A percentile compares a stretch with the other conserved stretches of the same genome.
Evolutionary conservation across 2,113 vertebrate genomes (phyloP).

Genomic region (Coreoperca whiteheadi): DNA sequence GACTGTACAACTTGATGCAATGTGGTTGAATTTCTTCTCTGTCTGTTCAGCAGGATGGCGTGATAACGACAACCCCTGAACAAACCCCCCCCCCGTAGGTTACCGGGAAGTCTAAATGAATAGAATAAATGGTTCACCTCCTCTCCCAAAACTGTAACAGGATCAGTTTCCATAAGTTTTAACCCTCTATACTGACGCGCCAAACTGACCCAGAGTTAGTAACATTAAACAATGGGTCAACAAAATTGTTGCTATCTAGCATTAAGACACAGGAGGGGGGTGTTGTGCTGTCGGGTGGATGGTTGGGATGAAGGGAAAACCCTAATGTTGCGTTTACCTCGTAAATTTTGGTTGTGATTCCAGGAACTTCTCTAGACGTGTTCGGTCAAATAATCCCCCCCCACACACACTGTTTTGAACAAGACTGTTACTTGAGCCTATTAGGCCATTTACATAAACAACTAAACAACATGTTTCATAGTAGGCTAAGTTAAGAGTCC

Average conservation of each 20-base stretch:
- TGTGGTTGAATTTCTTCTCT: rapidly evolving
- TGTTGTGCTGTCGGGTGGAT: conserved; percentile 69
- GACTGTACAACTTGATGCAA: rapidly evolving
- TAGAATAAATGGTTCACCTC: background rate
- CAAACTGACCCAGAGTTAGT: background rate
- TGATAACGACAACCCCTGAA: rapidly evolving
- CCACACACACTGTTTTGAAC: background rate
- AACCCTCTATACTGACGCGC: background rate
- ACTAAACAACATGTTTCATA: background rate
- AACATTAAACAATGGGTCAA: background rate
- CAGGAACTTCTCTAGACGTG: background rate
- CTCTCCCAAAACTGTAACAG: background rate
- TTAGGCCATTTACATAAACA: background rate
- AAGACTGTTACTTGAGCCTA: background rate
- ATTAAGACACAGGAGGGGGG: conserved; percentile 80
- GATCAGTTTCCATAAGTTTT: background rate
- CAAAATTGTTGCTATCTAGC: conserved; percentile 65
- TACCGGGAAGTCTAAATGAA: background rate
- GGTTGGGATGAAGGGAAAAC: conserved; percentile 25
- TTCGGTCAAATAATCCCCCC: background rate
- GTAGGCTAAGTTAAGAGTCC: background rate
- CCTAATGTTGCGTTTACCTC: conserved; percentile 57
- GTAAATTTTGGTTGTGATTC: conserved; percentile 15
- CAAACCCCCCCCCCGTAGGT: background rate
- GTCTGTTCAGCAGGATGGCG: rapidly evolving